Evolutionary conservation across 92 coral and sea anemone genomes (phyloP).

Genomic region (Hydrozoanthus gracilis): DNA sequence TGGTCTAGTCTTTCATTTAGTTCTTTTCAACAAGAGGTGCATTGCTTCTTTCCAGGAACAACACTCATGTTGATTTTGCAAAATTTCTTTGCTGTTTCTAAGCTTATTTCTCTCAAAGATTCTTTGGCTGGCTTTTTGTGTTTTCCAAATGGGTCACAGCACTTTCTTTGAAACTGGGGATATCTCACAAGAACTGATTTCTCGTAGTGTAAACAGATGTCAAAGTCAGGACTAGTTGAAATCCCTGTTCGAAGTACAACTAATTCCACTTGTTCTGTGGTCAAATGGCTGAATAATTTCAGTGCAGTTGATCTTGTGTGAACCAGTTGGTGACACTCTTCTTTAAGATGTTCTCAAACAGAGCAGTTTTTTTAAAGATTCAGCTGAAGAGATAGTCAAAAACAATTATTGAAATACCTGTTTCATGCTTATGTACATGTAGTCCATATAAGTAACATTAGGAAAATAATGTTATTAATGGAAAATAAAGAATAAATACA

Average conservation of each 20-base stretch:
- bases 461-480: background rate
- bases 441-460: background rate
- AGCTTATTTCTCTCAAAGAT: constrained; percentile 53
- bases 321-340: constrained; percentile 52
- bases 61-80: constrained; percentile 5
- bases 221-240: constrained; percentile 44
- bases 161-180: constrained; percentile 52
- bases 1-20: constrained; percentile 1
- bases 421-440: background rate
- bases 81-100: constrained; percentile 43
- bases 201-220: constrained; percentile 52
- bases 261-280: constrained; percentile 49
- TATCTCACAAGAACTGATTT: constrained; percentile 50
- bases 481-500: background rate
- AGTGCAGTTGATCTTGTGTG: constrained; percentile 50
- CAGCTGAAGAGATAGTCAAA: constrained; percentile 30
- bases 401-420: background rate
- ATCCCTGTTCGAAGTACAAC: constrained; percentile 50
- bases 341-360: constrained; percentile 45
- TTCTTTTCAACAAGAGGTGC: constrained; percentile 51
- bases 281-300: constrained; percentile 45
- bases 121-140: constrained; percentile 49
- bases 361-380: constrained; percentile 45
- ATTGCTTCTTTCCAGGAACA: constrained; percentile 47
- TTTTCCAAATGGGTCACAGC: constrained; percentile 55